Evolutionary conservation across 2,113 vertebrate species (phyloP).

Genomic region (Phrynosoma platyrhinos): DNA sequence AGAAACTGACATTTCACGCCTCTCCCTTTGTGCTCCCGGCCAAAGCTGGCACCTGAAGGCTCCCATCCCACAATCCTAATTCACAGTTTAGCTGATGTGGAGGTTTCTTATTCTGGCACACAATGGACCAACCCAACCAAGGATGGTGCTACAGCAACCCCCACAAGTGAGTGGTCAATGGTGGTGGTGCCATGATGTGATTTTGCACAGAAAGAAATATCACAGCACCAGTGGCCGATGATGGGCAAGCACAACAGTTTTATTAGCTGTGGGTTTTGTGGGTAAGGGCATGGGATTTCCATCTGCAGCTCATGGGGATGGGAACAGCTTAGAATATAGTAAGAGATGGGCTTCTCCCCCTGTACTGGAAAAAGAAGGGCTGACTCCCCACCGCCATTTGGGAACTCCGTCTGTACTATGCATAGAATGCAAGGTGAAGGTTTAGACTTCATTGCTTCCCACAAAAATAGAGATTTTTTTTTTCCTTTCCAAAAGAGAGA

Average conservation of each 20-base stretch:
- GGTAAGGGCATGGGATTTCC: not conserved
- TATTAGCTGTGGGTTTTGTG: not conserved
- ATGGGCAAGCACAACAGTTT: not conserved
- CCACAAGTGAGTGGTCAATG: too few species aligned
- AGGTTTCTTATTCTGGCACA: not conserved
- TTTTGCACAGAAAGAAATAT: not conserved
- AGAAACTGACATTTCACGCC: not conserved
- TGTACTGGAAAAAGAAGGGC: not conserved
- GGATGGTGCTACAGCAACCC: not conserved
- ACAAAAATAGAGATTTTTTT: not conserved
- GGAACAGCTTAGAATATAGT: not conserved
- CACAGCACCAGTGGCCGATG: not conserved
- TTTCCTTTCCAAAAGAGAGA: not conserved
- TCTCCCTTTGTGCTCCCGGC: not conserved
- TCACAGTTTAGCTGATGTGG: not conserved
- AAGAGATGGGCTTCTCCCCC: not conserved
- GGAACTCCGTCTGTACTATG: not conserved
- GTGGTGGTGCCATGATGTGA: too few species aligned
- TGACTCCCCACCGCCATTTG: not conserved
- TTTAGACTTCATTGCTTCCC: not conserved
- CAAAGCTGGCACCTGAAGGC: not conserved
- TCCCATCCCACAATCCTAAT: not conserved
- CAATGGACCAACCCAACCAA: not conserved
- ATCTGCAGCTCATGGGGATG: not conserved
- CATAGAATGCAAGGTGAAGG: not conserved